Evolutionary conservation across 1,140 invertebrate species (phyloP).

Genomic region (Drosophila melanica): DNA sequence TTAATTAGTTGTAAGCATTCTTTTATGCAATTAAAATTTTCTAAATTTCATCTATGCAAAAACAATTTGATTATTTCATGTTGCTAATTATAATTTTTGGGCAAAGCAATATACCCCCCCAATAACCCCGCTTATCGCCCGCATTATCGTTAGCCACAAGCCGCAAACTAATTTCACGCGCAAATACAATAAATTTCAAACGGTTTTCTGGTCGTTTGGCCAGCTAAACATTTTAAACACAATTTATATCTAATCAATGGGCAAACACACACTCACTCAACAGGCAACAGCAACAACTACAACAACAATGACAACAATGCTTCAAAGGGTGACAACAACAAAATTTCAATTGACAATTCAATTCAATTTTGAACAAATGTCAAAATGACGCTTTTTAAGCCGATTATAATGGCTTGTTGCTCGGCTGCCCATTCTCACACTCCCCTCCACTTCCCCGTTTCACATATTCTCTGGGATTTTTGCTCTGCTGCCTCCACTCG

Average conservation of each 20-base stretch:
- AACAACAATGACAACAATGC: slow-evolving; percentile 37
- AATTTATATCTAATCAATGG: slow-evolving; percentile 64
- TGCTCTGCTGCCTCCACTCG: not conserved
- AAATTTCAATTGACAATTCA: slow-evolving; percentile 62
- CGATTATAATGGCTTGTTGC: slow-evolving; percentile 65
- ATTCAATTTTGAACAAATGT: slow-evolving; percentile 64
- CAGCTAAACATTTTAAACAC: slow-evolving; percentile 48
- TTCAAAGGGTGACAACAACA: slow-evolving; percentile 17
- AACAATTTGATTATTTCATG: slow-evolving; percentile 61
- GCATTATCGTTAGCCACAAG: slow-evolving; percentile 29
- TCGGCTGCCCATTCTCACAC: not conserved
- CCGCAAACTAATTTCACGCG: slow-evolving; percentile 67
- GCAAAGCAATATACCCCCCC: not conserved
- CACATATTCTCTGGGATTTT: not conserved
- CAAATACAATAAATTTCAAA: slow-evolving; percentile 50
- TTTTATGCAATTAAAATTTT: slow-evolving; percentile 13
- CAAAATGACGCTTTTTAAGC: slow-evolving; percentile 63
- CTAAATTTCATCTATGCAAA: slow-evolving; percentile 42
- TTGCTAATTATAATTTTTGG: slow-evolving; percentile 55
- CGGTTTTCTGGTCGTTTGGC: slow-evolving; percentile 26
- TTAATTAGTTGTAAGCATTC: slow-evolving; percentile 9
- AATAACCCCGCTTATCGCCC: too few relatives aligned
- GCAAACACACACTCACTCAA: slow-evolving; percentile 22
- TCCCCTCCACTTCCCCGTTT: not conserved
- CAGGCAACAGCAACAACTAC: not conserved